phyloP scores from a whole-genome alignment of 2,113 vertebrate genomes.

The Chionodraco myersi region DNA sequence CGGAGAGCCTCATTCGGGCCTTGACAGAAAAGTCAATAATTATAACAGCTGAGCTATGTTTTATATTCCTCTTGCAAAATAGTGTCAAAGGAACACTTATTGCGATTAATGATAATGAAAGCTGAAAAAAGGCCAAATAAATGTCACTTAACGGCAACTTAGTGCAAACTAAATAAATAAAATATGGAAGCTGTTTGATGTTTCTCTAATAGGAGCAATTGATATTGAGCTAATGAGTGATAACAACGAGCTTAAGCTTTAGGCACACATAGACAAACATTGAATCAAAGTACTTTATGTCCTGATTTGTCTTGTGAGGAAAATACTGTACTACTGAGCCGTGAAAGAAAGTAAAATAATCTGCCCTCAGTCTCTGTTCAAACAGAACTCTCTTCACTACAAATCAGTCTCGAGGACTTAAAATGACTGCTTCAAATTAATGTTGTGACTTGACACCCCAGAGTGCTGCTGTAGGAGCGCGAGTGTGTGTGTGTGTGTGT shows the following conservation, averaged over 20 bases:
- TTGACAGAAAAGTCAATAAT: constrained; percentile 62
- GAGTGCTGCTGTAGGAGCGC: constrained; percentile 63
- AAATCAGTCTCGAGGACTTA: constrained; percentile 70
- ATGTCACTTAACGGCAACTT: constrained; percentile 1
- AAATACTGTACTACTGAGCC: background rate
- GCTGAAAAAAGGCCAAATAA: constrained; percentile 7
- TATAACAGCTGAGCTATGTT: constrained; percentile 41
- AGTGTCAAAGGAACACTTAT: constrained; percentile 16
- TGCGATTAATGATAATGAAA: constrained; percentile 2
- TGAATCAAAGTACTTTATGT: background rate
- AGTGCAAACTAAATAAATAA: background rate
- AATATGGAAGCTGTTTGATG: constrained; percentile 18
- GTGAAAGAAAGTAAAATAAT: constrained; percentile 42
- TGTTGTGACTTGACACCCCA: constrained; percentile 70
- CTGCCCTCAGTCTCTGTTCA: constrained; percentile 49
- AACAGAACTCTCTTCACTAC: constrained; percentile 43
- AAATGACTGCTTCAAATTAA: constrained; percentile 74
- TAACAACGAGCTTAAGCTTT: background rate
- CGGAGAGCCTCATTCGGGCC: constrained; percentile 44
- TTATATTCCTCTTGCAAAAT: constrained; percentile 3
- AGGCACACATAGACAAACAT: background rate
- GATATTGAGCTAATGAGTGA: constrained; percentile 13
- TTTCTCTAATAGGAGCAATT: background rate
- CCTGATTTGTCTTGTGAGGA: no score
- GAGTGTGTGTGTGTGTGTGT: background rate